Evolutionary conservation across 1,140 invertebrate species (phyloP).

Genomic region (Papilio polyxenes): DNA sequence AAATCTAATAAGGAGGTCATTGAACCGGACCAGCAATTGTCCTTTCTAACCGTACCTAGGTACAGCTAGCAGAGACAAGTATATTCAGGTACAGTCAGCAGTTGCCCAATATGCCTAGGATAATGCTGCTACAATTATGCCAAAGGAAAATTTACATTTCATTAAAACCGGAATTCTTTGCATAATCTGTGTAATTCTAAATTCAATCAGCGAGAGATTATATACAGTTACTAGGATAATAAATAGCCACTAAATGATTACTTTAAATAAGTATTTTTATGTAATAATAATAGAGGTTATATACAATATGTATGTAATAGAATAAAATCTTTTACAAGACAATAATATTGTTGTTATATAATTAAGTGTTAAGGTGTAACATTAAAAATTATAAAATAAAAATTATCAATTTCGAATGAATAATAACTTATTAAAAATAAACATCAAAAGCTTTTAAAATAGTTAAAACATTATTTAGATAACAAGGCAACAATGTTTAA

Average conservation of each 20-base stretch:
- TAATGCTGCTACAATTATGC: slow-evolving; percentile 38
- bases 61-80: slow-evolving; percentile 38
- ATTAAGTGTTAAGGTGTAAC: too few relatives aligned
- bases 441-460: too few relatives aligned
- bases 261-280: background rate
- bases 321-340: background rate
- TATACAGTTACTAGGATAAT: background rate
- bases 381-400: too few relatives aligned
- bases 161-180: background rate
- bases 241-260: background rate
- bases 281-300: background rate
- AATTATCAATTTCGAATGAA: too few relatives aligned
- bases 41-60: slow-evolving; percentile 50
- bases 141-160: slow-evolving; percentile 34
- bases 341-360: background rate
- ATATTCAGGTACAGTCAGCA: slow-evolving; percentile 51
- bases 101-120: slow-evolving; percentile 48
- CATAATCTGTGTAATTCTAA: background rate
- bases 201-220: background rate
- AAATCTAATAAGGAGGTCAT: slow-evolving; percentile 43
- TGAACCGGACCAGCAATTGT: slow-evolving; percentile 56
- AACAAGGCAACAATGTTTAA: slow-evolving; percentile 1
- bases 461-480: background rate
- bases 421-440: too few relatives aligned
- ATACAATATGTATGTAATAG: background rate